phyloP scores from a whole-genome alignment of 2,113 vertebrate genomes.

The Brienomyrus longianalis region DNA sequence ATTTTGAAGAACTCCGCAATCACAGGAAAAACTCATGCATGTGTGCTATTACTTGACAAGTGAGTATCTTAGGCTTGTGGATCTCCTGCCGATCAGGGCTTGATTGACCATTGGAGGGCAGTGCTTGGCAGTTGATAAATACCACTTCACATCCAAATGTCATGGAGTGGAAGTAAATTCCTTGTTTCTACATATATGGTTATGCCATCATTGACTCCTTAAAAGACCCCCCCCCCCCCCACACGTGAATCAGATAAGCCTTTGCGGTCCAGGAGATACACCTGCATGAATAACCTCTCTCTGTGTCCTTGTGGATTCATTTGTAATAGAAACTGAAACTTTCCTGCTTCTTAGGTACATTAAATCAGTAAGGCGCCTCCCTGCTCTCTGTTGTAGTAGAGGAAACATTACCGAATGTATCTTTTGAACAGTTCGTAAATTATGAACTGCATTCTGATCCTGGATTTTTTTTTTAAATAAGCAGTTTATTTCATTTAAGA shows the following conservation, averaged over 20 bases:
- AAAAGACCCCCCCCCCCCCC: too few species aligned
- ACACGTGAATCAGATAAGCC: background rate
- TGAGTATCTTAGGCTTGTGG: too few species aligned
- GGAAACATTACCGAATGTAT: background rate
- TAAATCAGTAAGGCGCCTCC: background rate
- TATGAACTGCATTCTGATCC: conserved; percentile 12
- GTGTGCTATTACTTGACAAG: too few species aligned
- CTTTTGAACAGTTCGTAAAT: background rate
- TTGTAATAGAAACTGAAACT: background rate
- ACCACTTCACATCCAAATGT: too few species aligned
- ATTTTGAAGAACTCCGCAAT: too few species aligned
- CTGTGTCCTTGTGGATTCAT: background rate
- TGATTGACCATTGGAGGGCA: too few species aligned
- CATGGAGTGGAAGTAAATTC: too few species aligned
- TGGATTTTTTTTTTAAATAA: background rate
- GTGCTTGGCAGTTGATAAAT: too few species aligned
- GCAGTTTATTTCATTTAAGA: background rate
- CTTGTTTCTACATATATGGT: too few species aligned
- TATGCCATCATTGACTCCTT: too few species aligned
- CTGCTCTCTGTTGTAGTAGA: background rate
- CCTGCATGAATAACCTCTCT: background rate
- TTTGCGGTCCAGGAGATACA: background rate
- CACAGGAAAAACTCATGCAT: too few species aligned
- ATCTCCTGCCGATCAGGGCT: too few species aligned
- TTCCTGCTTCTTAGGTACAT: background rate